Base-by-base conservation (phyloP, 2,113 vertebrate species). In the Cromileptes altivelis region DNA sequence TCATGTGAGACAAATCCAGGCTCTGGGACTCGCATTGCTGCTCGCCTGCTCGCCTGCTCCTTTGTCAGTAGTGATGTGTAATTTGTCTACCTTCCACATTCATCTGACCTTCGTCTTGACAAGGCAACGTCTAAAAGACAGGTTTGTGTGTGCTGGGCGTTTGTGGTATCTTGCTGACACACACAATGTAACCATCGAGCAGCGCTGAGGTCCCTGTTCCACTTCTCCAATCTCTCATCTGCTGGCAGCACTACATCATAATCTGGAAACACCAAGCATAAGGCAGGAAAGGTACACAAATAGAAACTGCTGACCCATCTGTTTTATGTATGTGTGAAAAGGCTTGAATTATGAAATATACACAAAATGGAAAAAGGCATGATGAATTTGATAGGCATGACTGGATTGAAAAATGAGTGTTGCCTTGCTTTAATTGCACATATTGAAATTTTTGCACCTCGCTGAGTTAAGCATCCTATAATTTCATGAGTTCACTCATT, bases 321-420 rank as follows among this genome's bases (percentile, higher is more conserved):
- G 62, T 80, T 89, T 84, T 68, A 67, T 70, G 64, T 52, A 55
- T 57, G 80, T 63, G 77, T 56, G n/a, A 64, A 85, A 85, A 78
- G n/a, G 19, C 52, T 77, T 78, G 33, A 75, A 86, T 88, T 69
- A 62, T 90, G 76, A 90, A 84, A 82, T 76, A 82, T 85, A 64
- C 75, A 61, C 67, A 42, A 85, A 86, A 90, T 85, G 67, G 60
- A 72, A 85, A 73, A 80, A 78, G 82, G 61, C 37, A 17, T 57
- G 75, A 92, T 92, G 86, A 92, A 88, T 94, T 91, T 92, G 91
- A 94, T 89, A 88, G 85, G 91, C 91, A 80, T 89, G 93, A 84
- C 81, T 80, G 88, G 80, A 71, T 49, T 94, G 92, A 92, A 90
- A 94, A 92, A 94, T 91, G 74, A 91, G 80, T 85, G 86, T 93